Base-by-base conservation (phyloP, 2,797 vertebrate genomes). In the Dromococcyx pavoninus region DNA sequence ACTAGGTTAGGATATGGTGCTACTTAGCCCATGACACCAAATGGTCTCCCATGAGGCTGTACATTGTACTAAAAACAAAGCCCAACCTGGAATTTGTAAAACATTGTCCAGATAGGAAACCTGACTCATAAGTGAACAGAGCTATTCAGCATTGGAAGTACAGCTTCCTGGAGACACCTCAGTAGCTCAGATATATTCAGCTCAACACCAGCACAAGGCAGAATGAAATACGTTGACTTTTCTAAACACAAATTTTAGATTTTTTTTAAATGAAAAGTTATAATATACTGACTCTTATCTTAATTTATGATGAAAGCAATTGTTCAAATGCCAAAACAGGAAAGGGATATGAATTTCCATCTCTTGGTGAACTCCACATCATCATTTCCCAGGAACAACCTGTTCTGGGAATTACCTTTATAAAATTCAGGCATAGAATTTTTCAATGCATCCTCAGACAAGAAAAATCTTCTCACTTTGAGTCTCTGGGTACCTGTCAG, bases 401-500 rank as follows among this genome's bases (percentile, higher is more conserved):
- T 74, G 11, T 28, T 71, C 86, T 41, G 13, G 46, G 30, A 73
- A 86, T 21, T 15, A 78, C 16, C 39, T 86, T 84, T 56, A 18
- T 70, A 22, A 27, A 66, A 25, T n/a, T 8, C 23, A 57, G n/a
- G 25, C 25, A 77, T 71, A 30, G 86, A 77, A 60, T 54, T 86
- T 50, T 17, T 58, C 53, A 8, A 0, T 58, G 24, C 8, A 30
- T 61, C 30, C 18, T 50, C 24, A 80, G 46, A 27, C 30, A 71
- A 92, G 41, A 71, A 88, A 69, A 80, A 53, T 25, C 28, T 86
- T 44, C 24, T 80, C 30, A 24, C 43, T 80, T 86, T 1, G 1
- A 21, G 13, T 76, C 1, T 0, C 30, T 46, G 48, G 2, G 6
- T 53, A 64, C 18, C 13, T 71, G 22, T 41, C 1, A 1, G 56